Base-by-base conservation (phyloP, 2,888 invertebrate genomes). In the Stenoptilia bipunctidactyla region DNA sequence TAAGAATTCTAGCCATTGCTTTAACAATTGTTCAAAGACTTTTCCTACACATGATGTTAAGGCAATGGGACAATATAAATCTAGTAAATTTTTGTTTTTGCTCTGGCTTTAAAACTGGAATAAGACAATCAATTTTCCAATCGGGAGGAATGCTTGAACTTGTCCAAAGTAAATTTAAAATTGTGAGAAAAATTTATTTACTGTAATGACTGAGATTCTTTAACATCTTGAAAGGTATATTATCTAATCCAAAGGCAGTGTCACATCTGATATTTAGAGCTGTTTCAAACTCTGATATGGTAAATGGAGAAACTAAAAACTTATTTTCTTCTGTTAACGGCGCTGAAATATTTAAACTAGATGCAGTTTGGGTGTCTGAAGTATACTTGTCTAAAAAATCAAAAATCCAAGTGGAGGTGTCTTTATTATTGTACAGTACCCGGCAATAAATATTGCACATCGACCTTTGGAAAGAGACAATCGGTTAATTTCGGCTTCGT, bases 1-100 rank as follows among this genome's bases (percentile, higher is more conserved):
- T n/a, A 35, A 27, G 44, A 37, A 40, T 14, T 44, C 44, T 4
- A 46, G 13, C 12, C 44, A 10, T 10, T 44, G 41, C 36, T 44
- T 44, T 36, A 44, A 36, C 10, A 44, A 34, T 13, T 45, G 43
- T 37, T 47, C 43, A 40, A 47, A 47, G 8, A 44, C 25, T 40
- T 46, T 46, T 2, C 43, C 42, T 5, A 42, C 36, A 40, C 46
- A 47, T 10, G 46, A 45, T 15, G 41, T 45, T 4, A 44, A 36
- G 14, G 46, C 41, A 13, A 45, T 46, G 8, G 46, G 44, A 13
- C 44, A 39, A 41, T 44, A 46, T 5, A 41, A 47, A 13, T 41
- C 36, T 13, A n/a, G 15, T 13, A 37, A n/a, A 15, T 12, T 37
- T 15, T 25, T 15, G 15, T 15, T n/a, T n/a, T 38, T 43, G 41